These are phyloP conservation scores for Sardinella longiceps DNA, from an alignment of 2,797 vertebrate genomes.

Conservation along the genomic window DNA sequence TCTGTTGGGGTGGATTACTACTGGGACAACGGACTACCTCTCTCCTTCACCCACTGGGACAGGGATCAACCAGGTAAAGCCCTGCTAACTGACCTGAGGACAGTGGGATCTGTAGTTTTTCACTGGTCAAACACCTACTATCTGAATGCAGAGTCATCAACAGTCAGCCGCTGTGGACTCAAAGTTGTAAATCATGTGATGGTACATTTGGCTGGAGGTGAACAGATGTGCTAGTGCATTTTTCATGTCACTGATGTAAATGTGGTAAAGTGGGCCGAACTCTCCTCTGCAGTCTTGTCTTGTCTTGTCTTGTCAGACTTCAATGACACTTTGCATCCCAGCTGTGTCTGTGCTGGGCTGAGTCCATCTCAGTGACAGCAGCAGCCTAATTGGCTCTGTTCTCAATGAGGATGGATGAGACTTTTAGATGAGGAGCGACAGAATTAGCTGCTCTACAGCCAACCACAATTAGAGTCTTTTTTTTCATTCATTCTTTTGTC, in stretches of 20 bases:
- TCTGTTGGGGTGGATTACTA: constrained; percentile 71
- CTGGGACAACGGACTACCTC: constrained; percentile 70
- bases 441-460: background rate
- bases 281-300: background rate
- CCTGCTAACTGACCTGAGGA: background rate
- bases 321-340: background rate
- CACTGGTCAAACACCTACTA: no score
- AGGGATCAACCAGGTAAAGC: constrained; percentile 73
- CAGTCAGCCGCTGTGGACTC: background rate
- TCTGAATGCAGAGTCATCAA: background rate
- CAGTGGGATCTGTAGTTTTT: background rate
- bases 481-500: no score
- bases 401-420: background rate
- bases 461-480: background rate
- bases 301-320: background rate
- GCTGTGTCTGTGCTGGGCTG: background rate
- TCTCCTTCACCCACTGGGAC: constrained; percentile 80
- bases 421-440: background rate
- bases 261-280: background rate
- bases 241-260: constrained; percentile 2
- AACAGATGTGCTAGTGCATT: background rate
- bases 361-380: background rate
- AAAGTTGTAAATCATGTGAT: background rate
- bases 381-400: background rate
- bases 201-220: background rate